Conservation (phyloP, 1,140 invertebrate genomes). For the Neelides sp. region DNA sequence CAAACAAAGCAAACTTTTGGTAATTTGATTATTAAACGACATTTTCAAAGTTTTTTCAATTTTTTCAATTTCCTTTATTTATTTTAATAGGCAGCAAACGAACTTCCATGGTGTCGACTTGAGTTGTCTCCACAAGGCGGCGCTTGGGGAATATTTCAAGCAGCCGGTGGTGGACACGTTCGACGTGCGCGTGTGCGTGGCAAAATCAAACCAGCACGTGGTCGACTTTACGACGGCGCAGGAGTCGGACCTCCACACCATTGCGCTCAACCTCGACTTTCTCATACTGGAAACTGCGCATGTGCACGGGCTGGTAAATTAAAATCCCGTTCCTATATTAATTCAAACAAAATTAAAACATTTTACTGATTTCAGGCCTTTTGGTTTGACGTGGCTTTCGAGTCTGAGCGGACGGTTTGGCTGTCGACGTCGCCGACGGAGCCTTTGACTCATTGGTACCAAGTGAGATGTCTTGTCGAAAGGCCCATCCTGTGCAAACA, state of each 20-base stretch:
- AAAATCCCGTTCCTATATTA: too few species aligned
- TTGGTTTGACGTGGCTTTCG: constrained; percentile 99
- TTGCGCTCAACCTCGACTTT: constrained; percentile 91
- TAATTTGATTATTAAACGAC: constrained; percentile 35
- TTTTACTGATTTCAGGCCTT: too few species aligned
- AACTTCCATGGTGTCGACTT: constrained; percentile 97
- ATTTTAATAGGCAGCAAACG: constrained; percentile 63
- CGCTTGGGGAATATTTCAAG: constrained; percentile 94
- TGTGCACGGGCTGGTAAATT: constrained; percentile 88
- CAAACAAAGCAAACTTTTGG: constrained; percentile 98
- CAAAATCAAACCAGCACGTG: constrained; percentile 85
- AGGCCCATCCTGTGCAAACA: constrained; percentile 88
- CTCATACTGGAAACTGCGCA: constrained; percentile 83
- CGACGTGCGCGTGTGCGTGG: constrained; percentile 93
- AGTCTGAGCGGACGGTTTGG: constrained; percentile 80
- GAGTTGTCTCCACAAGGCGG: constrained; percentile 72
- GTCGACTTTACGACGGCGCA: constrained; percentile 88
- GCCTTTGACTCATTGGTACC: constrained; percentile 99
- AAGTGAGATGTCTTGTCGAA: constrained; percentile 90
- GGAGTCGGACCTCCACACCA: constrained; percentile 88
- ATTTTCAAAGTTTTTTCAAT: neutral
- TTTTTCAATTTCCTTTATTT: constrained; percentile 8
- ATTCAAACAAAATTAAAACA: too few species aligned
- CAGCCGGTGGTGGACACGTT: constrained; percentile 95
- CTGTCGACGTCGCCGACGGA: constrained; percentile 96